Base-by-base conservation (phyloP, 2,888 invertebrate species). In the Scaptomyza flava region DNA sequence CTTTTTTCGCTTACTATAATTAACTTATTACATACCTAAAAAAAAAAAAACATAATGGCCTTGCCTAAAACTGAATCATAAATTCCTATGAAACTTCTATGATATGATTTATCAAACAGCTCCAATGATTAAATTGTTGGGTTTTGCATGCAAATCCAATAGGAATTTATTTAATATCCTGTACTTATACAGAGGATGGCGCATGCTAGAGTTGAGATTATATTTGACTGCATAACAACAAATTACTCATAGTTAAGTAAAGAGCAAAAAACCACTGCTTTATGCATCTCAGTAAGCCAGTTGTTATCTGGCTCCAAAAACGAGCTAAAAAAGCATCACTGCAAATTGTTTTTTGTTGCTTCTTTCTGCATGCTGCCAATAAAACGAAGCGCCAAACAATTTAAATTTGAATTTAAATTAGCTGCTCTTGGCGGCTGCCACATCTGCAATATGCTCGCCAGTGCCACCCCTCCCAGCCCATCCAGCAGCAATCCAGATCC, bases 361-460 rank as follows among this genome's bases (percentile, higher is more conserved):
- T 20, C 4, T 45, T 23, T 11, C 5, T 45, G 43, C 6, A 1
- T 42, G 67, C 63, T 71, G 80, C 64, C 81, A 81, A 87, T 84
- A 74, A 73, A 52, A 74, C 45, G 67, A 77, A 73, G 67, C 67
- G 73, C 70, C 70, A 77, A 87, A 78, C 71, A 83, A 83, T 88
- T 88, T 86, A 71, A 76, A 83, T 83, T 83, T 84, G 87, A 86
- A 83, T 88, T 86, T 81, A 88, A 83, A 83, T 88, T 88, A 83
- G 88, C 80, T 67, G 62, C 79, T 53, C 72, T 54, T 54, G 74
- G 59, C 75, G 58, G 56, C 65, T 76, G 72, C 72, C 59, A 63
- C 66, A 75, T 63, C 81, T 75, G 70, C 75, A 79, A 66, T 58
- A 50, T 77, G 67, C 50, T 43, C 20, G n/a, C 46, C 12, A 9